Evolutionary conservation across 2,113 vertebrate genomes (phyloP).

Genomic region (Mobula birostris): DNA sequence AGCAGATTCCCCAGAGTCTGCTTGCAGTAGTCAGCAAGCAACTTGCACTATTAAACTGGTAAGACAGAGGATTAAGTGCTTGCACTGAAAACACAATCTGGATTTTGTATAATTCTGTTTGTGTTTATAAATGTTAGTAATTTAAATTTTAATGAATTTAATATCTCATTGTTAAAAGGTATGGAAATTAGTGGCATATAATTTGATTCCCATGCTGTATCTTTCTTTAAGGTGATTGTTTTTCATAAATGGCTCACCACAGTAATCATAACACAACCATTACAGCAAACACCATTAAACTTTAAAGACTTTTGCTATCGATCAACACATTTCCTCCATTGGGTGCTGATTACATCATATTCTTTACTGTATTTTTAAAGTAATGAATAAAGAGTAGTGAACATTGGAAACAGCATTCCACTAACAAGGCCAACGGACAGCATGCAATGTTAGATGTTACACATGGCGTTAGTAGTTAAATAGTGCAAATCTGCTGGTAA

Average conservation of each 20-base stretch:
- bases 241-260: slow-evolving; percentile 36
- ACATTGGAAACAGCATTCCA: neutral
- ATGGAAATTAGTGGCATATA: slow-evolving; percentile 10
- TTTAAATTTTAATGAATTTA: slow-evolving; percentile 38
- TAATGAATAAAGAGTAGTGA: neutral
- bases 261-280: slow-evolving; percentile 35
- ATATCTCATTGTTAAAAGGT: slow-evolving; percentile 37
- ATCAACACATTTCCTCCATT: slow-evolving; percentile 31
- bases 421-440: neutral
- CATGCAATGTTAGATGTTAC: neutral
- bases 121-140: slow-evolving; percentile 36
- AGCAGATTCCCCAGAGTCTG: slow-evolving; percentile 24
- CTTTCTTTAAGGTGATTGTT: slow-evolving; percentile 34
- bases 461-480: neutral
- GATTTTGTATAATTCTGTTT: slow-evolving; percentile 32
- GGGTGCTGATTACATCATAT: slow-evolving; percentile 28
- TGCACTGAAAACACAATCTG: slow-evolving; percentile 29
- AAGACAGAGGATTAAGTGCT: slow-evolving; percentile 27
- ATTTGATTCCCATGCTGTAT: neutral
- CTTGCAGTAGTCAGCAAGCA: slow-evolving; percentile 19
- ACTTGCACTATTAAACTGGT: slow-evolving; percentile 32
- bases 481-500: neutral
- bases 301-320: slow-evolving; percentile 8
- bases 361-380: slow-evolving; percentile 19
- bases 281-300: slow-evolving; percentile 37